phyloP scores from a whole-genome alignment of 2,888 invertebrate species.

The Eupithecia dodoneata region DNA sequence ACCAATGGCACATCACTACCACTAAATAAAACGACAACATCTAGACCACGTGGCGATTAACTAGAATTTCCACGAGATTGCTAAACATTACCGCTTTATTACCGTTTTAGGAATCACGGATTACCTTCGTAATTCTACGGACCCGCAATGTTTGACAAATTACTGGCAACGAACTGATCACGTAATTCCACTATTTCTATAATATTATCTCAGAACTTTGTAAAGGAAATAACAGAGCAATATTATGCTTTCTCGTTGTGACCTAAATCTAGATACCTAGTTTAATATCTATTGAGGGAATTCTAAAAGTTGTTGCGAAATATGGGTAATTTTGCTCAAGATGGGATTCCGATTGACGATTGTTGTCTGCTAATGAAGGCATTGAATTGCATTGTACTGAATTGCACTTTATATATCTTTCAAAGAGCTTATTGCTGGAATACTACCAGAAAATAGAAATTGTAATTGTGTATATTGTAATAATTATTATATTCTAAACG shows the following conservation, averaged over 20 bases:
- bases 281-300: background rate
- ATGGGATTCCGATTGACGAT: background rate
- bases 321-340: background rate
- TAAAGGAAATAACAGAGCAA: background rate
- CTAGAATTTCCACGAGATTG: conserved; percentile 47
- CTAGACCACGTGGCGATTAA: conserved; percentile 39
- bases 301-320: background rate
- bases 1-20: conserved; percentile 30
- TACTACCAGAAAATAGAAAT: background rate
- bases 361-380: too few relatives aligned
- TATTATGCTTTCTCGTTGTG: background rate
- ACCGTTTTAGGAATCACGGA: conserved; percentile 46
- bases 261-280: background rate
- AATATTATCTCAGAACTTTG: background rate
- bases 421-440: background rate
- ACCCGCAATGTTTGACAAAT: conserved; percentile 28
- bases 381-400: too few relatives aligned
- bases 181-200: background rate
- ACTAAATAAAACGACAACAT: conserved; percentile 39
- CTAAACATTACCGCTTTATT: conserved; percentile 42
- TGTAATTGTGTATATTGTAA: background rate
- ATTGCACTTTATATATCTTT: background rate
- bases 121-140: conserved; percentile 41
- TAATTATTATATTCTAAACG: background rate
- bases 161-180: conserved; percentile 14